These are phyloP conservation scores for Drosophila hawaiiensis DNA, from an alignment of 2,888 invertebrate genomes.

Conservation along the genomic window DNA sequence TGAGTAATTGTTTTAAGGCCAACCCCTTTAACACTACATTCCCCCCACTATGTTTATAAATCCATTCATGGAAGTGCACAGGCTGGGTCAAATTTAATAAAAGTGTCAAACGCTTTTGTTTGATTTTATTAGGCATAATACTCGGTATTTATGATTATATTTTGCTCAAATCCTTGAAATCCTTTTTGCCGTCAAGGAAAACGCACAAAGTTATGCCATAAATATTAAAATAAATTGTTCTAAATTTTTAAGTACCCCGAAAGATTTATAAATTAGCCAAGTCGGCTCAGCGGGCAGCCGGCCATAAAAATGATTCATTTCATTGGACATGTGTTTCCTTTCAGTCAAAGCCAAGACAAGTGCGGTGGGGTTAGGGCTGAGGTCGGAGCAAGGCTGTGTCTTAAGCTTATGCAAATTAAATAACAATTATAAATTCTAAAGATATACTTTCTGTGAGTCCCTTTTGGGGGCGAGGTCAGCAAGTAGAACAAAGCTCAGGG, in stretches of 20 bases:
- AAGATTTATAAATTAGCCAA: constrained; percentile 48
- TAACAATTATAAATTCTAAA: constrained; percentile 73
- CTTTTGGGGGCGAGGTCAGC: constrained; percentile 42
- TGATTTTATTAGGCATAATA: constrained; percentile 47
- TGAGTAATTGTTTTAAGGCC: constrained; percentile 47
- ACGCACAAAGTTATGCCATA: constrained; percentile 64
- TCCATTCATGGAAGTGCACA: constrained; percentile 14
- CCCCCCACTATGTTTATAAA: background rate
- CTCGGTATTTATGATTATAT: constrained; percentile 50
- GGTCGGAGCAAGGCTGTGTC: constrained; percentile 7
- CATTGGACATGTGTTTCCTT: constrained; percentile 57
- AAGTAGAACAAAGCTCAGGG: constrained; percentile 48
- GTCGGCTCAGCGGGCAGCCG: constrained; percentile 13
- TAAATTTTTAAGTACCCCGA: constrained; percentile 44
- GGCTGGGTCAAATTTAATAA: constrained; percentile 58
- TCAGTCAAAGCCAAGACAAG: constrained; percentile 20
- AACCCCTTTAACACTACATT: background rate
- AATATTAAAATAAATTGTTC: constrained; percentile 71
- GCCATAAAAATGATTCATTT: constrained; percentile 67
- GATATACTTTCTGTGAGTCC: constrained; percentile 34
- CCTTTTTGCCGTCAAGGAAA: constrained; percentile 29
- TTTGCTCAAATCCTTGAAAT: constrained; percentile 33
- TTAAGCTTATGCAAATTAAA: constrained; percentile 76
- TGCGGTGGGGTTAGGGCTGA: background rate
- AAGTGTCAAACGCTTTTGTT: constrained; percentile 63